Base-by-base conservation (phyloP, 1,140 invertebrate species). In the Centruroides vittatus region DNA sequence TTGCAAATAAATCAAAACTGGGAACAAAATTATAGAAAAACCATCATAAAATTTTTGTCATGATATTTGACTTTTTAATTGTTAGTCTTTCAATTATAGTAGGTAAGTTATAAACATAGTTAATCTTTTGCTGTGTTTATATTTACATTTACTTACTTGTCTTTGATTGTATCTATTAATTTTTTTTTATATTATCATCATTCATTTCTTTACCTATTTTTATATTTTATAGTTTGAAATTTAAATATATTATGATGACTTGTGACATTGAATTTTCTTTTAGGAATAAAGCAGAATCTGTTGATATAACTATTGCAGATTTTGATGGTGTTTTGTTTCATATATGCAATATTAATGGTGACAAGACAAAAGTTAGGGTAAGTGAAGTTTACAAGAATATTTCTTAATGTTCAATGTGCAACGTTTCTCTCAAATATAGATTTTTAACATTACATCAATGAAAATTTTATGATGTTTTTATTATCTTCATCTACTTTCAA, bases 291-390 rank as follows among this genome's bases (percentile, higher is more conserved):
- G 85, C 88, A 67, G 95, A 98, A 73, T 88, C 85, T 62, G 92
- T 93, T 69, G 92, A 97, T 78, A 85, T 98, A 66, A 87, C 81
- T 63, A 82, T 96, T 73, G 76, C 75, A 64, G 96, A 99, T 81
- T 99, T 99, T 79, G 96, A 99, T 83, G 95, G 96, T 67, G 95
- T 97, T 59, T 76, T 98, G 61, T 99, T 95, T 80, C 93, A 98
- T 76, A 88, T 99, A 79, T 98, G 95, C 58, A 99, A 97, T 82
- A 80, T 92, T 66, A 88, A 92, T 78, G 85, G 84, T 67, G 93
- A 98, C 74, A 97, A 96, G 81, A 87, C 87, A 67, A 69, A 65
- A 55, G 50, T 65, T n/a, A 50, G 64, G 35, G 64, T 65, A 53
- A 67, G 46, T 10, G 57, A 58, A 57, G 53, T 62, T 68, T 62